phyloP scores from a whole-genome alignment of 92 coral and sea anemone genomes.

The Muricea muricata region DNA sequence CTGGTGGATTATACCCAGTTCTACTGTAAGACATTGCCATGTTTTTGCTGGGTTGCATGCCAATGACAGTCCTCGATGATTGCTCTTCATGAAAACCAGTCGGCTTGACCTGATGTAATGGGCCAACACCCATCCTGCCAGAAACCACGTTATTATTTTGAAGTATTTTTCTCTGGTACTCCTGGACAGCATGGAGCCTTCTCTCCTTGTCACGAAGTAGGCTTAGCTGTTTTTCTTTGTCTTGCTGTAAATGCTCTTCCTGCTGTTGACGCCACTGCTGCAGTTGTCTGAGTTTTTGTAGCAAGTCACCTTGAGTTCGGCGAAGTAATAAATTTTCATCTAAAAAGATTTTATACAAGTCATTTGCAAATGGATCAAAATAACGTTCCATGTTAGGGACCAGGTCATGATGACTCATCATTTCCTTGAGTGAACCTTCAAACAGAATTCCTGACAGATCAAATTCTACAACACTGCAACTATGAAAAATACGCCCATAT shows the following conservation, averaged over 20 bases:
- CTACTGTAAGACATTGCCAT: background rate
- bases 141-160: background rate
- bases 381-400: no score
- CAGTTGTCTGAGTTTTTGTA: conserved; percentile 88
- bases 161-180: conserved; percentile 31
- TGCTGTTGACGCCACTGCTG: conserved; percentile 99
- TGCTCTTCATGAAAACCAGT: background rate
- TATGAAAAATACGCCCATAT: no score
- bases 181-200: conserved; percentile 27
- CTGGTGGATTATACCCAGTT: background rate
- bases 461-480: no score
- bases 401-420: no score
- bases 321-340: conserved; percentile 16
- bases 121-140: background rate
- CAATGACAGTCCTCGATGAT: background rate
- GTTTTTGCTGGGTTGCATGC: background rate
- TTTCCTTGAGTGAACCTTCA: no score
- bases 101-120: conserved; percentile 1
- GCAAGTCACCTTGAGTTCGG: conserved; percentile 71
- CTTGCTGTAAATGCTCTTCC: conserved; percentile 63
- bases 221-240: conserved; percentile 30
- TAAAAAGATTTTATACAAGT: background rate
- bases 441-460: no score
- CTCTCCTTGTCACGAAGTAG: conserved; percentile 15
- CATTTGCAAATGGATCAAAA: no score